phyloP scores from a whole-genome alignment of 2,113 vertebrate genomes.

The Xiphophorus hellerii region DNA sequence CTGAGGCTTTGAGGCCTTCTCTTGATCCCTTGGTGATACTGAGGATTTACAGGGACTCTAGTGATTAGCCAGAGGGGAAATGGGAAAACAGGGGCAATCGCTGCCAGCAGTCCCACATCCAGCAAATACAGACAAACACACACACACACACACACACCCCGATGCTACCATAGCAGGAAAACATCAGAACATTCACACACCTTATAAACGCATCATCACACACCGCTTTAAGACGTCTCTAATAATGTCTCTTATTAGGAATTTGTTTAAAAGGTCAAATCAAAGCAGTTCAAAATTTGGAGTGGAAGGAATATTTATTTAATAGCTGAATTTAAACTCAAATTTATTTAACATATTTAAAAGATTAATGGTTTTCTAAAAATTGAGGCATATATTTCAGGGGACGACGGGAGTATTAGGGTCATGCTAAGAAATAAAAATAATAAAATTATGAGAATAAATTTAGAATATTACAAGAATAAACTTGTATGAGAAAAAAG shows the following conservation, averaged over 20 bases:
- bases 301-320: too few relatives aligned
- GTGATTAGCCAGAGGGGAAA: constrained; percentile 79
- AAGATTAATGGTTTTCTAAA: not conserved
- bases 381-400: not conserved
- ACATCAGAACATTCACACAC: not conserved
- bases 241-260: not conserved
- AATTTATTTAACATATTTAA: not conserved
- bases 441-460: too few relatives aligned
- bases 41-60: constrained; percentile 76
- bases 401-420: too few relatives aligned
- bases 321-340: too few relatives aligned
- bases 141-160: not conserved
- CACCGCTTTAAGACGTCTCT: not conserved
- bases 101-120: constrained; percentile 67
- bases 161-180: not conserved
- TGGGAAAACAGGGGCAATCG: constrained; percentile 74
- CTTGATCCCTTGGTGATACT: constrained; percentile 76
- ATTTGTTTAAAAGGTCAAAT: not conserved
- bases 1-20: constrained; percentile 67
- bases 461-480: too few relatives aligned
- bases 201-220: not conserved
- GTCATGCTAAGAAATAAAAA: too few relatives aligned
- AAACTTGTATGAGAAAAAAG: too few relatives aligned
- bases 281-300: not conserved
- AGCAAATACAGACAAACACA: constrained; percentile 58